These are phyloP conservation scores for Allobates femoralis DNA, from an alignment of 2,797 vertebrate species.

Conservation along the genomic window DNA sequence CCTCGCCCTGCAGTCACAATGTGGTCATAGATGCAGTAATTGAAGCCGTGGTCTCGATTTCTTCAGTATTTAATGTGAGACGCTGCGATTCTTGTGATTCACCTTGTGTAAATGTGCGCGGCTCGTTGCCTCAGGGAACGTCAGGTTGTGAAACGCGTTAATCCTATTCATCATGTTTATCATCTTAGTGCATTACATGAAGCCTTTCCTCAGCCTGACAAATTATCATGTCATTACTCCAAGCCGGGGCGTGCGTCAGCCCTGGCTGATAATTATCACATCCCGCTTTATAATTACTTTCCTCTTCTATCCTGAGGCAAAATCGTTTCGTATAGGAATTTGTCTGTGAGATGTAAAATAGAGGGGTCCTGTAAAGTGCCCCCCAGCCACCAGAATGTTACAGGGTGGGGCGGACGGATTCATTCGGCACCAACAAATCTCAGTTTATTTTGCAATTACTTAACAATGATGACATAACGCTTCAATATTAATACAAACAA, in stretches of 20 bases:
- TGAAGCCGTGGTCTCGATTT: background rate
- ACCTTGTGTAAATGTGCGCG: background rate
- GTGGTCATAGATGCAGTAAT: background rate
- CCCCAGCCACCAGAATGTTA: background rate
- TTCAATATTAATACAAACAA: too few species aligned
- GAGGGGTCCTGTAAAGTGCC: too few species aligned
- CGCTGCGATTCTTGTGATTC: background rate
- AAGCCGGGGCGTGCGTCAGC: background rate
- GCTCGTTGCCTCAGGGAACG: background rate
- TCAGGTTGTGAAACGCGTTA: background rate
- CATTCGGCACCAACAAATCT: too few species aligned
- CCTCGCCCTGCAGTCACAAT: background rate
- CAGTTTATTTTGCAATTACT: too few species aligned
- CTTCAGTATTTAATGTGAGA: background rate
- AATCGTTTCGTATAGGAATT: background rate
- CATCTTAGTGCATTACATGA: background rate
- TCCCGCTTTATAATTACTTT: background rate
- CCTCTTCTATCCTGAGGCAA: background rate
- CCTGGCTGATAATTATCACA: background rate
- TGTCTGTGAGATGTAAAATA: too few species aligned
- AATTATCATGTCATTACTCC: background rate
- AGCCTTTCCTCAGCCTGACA: background rate
- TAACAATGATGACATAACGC: too few species aligned
- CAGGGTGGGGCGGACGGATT: background rate
- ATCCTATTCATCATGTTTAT: slow-evolving; percentile 13